These are phyloP conservation scores for Platyura marginata DNA, from an alignment of 1,140 invertebrate genomes.

Conservation along the genomic window DNA sequence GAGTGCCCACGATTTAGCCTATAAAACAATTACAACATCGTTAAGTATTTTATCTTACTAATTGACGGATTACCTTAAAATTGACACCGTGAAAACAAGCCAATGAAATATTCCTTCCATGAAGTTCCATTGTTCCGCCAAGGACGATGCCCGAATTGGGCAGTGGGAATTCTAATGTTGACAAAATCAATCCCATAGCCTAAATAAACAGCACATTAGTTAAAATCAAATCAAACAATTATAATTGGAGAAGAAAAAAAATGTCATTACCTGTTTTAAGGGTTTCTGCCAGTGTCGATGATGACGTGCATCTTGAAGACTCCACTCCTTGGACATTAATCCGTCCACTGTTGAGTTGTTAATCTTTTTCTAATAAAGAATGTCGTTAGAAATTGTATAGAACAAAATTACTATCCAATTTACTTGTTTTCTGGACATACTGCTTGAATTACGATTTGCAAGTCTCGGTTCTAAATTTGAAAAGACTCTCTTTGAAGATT, in stretches of 20 bases:
- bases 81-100: slow-evolving; percentile 96
- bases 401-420: background rate
- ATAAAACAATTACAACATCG: background rate
- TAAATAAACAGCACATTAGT: background rate
- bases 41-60: background rate
- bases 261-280: slow-evolving; percentile 30
- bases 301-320: slow-evolving; percentile 45
- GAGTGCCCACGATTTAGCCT: slow-evolving; percentile 84
- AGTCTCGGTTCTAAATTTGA: slow-evolving; percentile 46
- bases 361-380: background rate
- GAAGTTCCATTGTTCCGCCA: slow-evolving; percentile 82
- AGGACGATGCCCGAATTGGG: slow-evolving; percentile 68
- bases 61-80: slow-evolving; percentile 43
- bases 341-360: background rate
- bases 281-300: slow-evolving; percentile 81
- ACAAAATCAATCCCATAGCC: slow-evolving; percentile 46
- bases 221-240: background rate
- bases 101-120: slow-evolving; percentile 79
- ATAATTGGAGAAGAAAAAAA: slow-evolving; percentile 27
- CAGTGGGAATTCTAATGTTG: slow-evolving; percentile 42
- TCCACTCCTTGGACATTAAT: slow-evolving; percentile 6
- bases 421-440: slow-evolving; percentile 13
- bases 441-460: slow-evolving; percentile 28
- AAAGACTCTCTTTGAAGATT: slow-evolving; percentile 79
- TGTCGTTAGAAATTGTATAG: background rate